Evolutionary conservation across 2,113 vertebrate genomes (phyloP).

Genomic region (Triplophysa dalaica): DNA sequence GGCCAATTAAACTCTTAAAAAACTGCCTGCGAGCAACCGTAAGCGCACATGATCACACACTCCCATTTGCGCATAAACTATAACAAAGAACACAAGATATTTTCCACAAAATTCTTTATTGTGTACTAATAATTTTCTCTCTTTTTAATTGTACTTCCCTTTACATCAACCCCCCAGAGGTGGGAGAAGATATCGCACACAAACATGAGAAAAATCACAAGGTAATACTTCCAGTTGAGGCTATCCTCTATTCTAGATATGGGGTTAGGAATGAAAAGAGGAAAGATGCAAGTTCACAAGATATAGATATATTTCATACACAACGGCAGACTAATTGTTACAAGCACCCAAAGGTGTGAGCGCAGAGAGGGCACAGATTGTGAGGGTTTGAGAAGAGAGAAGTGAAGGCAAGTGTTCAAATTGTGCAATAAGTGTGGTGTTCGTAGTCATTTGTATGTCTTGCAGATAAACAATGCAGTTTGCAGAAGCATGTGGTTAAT

Average conservation of each 20-base stretch:
- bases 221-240: slow-evolving; percentile 93
- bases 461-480: slow-evolving; percentile 54
- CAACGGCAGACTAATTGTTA: slow-evolving; percentile 92
- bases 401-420: slow-evolving; percentile 72
- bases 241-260: slow-evolving; percentile 96
- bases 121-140: slow-evolving; percentile 75
- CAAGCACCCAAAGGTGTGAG: slow-evolving; percentile 80
- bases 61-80: background rate
- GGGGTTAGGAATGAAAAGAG: slow-evolving; percentile 79
- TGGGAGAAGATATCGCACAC: slow-evolving; percentile 93
- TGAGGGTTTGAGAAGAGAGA: slow-evolving; percentile 51
- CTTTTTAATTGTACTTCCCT: slow-evolving; percentile 78
- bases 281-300: slow-evolving; percentile 93
- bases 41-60: slow-evolving; percentile 8
- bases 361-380: slow-evolving; percentile 35
- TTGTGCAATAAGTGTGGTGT: slow-evolving; percentile 33
- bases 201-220: slow-evolving; percentile 98
- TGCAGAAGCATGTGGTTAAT: slow-evolving; percentile 70
- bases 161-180: slow-evolving; percentile 89
- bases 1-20: slow-evolving; percentile 1
- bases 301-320: slow-evolving; percentile 82
- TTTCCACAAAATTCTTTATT: slow-evolving; percentile 90
- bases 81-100: slow-evolving; percentile 54
- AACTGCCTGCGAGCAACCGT: slow-evolving; percentile 4
- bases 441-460: background rate